Base-by-base conservation (phyloP, 23 tunicate species). In the Styela plicata region DNA sequence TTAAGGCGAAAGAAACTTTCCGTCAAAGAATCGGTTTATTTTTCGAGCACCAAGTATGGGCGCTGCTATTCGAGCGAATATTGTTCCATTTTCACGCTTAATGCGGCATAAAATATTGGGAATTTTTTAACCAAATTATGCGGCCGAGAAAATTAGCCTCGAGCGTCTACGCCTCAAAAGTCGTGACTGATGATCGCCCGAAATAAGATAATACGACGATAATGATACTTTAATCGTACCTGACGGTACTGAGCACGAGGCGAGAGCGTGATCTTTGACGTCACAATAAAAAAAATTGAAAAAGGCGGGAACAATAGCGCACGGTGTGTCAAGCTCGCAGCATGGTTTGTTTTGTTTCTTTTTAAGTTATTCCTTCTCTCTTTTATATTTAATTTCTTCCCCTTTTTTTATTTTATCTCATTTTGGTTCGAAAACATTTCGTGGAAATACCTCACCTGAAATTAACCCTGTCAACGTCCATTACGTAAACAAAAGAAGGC, bases 391-490 rank as follows among this genome's bases (percentile, higher is more conserved):
- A 18, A 27, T 27, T 22, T 67, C 31, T 67, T 24, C 19, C 0
- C 0, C 22, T 67, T 67, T 67, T 13, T 27, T 67, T 18, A 27
- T 29, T 29, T 67, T 67, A 67, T 67, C 22, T 67, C 31, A 67
- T 67, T 67, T 67, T 0, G 31, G 31, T 22, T 67, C 22, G 71
- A 67, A 67, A 67, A 67, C 71, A 67, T 29, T 67, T 67, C 71
- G 30, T 25, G 71, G 71, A 67, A 67, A 67, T 67, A 67, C 71
- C 71, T 67, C 71, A 67, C 71, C 71, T 67, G 57, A 44, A 44
- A 44, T 44, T 44, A 44, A 44, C 57, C 57, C 57, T 44, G 57
- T 44, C 57, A 44, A 44, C 57, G 57, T 13, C 57, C 7, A 44
- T 44, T 7, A 44, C 57, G 57, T 44, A 44, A 44, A 44, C 13